Evolutionary conservation across 2,888 invertebrate genomes (phyloP), one percentile per base, ranked within the genome.

Genomic region (Xestobium rufovillosum): DNA sequence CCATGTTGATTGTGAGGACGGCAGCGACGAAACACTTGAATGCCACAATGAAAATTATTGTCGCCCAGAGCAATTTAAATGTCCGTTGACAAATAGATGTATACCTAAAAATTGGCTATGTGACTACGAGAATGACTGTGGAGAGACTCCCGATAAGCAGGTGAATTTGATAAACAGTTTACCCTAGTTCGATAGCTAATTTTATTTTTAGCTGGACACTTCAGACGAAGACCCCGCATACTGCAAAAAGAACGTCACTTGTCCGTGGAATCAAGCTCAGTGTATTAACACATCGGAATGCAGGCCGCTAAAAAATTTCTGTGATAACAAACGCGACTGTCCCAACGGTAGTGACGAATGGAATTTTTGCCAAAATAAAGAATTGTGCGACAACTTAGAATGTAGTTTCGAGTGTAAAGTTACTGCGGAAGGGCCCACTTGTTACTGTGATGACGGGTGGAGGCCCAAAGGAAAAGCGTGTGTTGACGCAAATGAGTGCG

Each of bases 401-500:
- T 65, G 65, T 42, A 44, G 39, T 3, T 71, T 73, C 60, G 78
- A 76, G 34, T 88, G 87, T 61, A 76, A 73, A 52, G 73, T 79
- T 28, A 85, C 85, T 45, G 73, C 73, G 36, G 68, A 70, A 44
- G 87, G 86, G 3, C 74, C 80, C 19, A 70, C 72, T 35, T 89
- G 89, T 66, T 87, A 75, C 69, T 89, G 89, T 66, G 72, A 73
- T 12, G 61, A 65, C 25, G 86, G 87, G 1, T 73, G 76, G 60
- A 72, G 74, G 54, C 72, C 80, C 2, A 69, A 73, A 42, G 72
- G 66, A 36, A 76, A 72, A 13, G 66, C 64, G 33, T 87, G 87
- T 56, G 68, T 75, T 34, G 88, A 89, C 66, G 75, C 78, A 45
- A 74, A 89, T 66, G 87, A 89, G 67, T 90, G 90, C 67, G 62